phyloP scores from a whole-genome alignment of 1,140 invertebrate genomes.

The Zaprionus capensis region DNA sequence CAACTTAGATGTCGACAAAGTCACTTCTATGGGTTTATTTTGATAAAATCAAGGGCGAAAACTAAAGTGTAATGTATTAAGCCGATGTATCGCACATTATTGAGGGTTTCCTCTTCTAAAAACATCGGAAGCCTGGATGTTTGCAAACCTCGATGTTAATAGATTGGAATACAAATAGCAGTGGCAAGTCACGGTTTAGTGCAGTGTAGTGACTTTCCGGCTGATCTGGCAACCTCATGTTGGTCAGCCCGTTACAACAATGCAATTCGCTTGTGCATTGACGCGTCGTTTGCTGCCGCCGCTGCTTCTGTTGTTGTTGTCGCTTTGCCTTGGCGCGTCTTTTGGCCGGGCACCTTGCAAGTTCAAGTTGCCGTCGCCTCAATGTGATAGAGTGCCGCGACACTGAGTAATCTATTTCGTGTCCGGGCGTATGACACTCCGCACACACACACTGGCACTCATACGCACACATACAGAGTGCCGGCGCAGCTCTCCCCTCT shows the following conservation, averaged over 20 bases:
- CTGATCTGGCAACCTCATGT: constrained; percentile 1
- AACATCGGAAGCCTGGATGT: no score
- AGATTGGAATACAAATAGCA: neutral
- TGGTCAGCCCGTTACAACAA: neutral
- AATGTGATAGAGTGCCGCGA: constrained; percentile 75
- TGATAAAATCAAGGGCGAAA: no score
- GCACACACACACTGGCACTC: neutral
- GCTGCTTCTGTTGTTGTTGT: no score
- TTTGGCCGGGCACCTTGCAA: constrained; percentile 25
- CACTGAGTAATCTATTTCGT: constrained; percentile 80
- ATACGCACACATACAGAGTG: neutral
- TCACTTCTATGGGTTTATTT: no score
- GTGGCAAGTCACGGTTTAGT: neutral
- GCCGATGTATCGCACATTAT: no score
- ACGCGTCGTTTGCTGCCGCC: neutral
- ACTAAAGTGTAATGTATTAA: no score
- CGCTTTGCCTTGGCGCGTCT: constrained; percentile 12
- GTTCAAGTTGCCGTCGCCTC: constrained; percentile 30
- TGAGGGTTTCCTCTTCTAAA: no score
- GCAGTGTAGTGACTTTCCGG: neutral
- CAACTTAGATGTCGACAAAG: no score
- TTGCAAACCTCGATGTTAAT: neutral
- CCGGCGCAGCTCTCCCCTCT: neutral
- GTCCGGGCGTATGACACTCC: constrained; percentile 49
- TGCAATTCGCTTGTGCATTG: neutral